A percentile compares a stretch with the other conserved stretches of the same genome.
These are phyloP conservation scores for Erannis defoliaria DNA, from an alignment of 2,888 invertebrate species.

Conservation along the genomic window DNA sequence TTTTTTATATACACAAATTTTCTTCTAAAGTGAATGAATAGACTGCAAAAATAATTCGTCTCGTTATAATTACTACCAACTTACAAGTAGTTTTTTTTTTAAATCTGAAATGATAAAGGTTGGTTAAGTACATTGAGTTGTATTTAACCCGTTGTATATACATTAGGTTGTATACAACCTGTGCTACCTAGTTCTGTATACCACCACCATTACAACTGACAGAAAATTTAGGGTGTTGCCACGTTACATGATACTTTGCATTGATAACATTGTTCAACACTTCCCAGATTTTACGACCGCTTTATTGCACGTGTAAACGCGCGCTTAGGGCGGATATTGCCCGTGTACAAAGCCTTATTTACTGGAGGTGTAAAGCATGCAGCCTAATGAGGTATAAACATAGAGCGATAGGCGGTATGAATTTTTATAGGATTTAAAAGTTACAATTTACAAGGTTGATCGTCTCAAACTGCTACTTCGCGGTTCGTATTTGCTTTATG, in stretches of 20 bases:
- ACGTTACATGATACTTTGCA: slow-evolving; percentile 73
- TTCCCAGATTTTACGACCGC: slow-evolving; percentile 71
- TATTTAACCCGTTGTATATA: too few species aligned
- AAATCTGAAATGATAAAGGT: too few species aligned
- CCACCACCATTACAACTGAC: slow-evolving; percentile 46
- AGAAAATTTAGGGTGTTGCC: slow-evolving; percentile 65
- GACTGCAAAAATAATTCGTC: too few species aligned
- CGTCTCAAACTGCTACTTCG: too few species aligned
- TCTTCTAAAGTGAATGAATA: too few species aligned
- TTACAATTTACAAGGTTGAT: not conserved
- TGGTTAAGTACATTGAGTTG: too few species aligned
- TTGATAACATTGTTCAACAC: slow-evolving; percentile 80
- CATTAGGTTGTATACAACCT: too few species aligned
- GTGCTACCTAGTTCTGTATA: slow-evolving; percentile 40
- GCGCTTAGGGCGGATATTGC: slow-evolving; percentile 42
- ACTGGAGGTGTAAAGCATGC: slow-evolving; percentile 43
- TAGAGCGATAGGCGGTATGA: slow-evolving; percentile 44
- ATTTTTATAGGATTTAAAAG: slow-evolving; percentile 25
- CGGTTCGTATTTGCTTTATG: not conserved
- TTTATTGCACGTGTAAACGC: slow-evolving; percentile 60
- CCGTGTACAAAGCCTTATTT: slow-evolving; percentile 41
- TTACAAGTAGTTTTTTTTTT: too few species aligned
- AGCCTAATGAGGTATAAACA: slow-evolving; percentile 43
- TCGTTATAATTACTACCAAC: too few species aligned
- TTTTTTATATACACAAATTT: too few species aligned